phyloP scores from a whole-genome alignment of 2,113 vertebrate genomes.

The Diglossa brunneiventris region DNA sequence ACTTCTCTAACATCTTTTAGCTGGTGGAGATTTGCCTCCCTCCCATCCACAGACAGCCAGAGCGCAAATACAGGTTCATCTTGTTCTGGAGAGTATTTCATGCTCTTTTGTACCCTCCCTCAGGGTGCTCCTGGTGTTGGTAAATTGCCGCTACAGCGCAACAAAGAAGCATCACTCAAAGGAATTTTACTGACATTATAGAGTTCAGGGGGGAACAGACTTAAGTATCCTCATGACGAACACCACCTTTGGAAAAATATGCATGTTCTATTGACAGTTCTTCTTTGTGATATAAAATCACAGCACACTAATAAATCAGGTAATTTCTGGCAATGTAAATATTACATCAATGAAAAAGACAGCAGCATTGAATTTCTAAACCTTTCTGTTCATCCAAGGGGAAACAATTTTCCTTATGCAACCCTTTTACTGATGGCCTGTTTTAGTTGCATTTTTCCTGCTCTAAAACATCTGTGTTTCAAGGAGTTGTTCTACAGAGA shows the following conservation, averaged over 20 bases:
- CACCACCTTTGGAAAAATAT: not conserved
- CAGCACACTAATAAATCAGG: not conserved
- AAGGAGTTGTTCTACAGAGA: not conserved
- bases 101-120: not conserved
- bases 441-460: not conserved
- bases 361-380: not conserved
- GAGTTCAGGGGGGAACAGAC: accelerated
- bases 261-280: not conserved
- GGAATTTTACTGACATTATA: not conserved
- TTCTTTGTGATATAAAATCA: not conserved
- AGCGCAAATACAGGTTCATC: not conserved
- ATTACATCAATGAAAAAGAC: not conserved
- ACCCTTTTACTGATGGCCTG: not conserved
- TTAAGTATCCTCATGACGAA: too few relatives aligned
- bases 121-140: not conserved
- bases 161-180: not conserved
- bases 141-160: not conserved
- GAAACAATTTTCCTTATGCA: not conserved
- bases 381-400: not conserved
- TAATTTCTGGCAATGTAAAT: not conserved
- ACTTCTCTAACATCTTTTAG: not conserved
- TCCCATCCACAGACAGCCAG: not conserved
- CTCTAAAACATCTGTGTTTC: not conserved
- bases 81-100: not conserved
- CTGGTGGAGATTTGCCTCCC: not conserved